Conservation (phyloP, 2,888 invertebrate species). For the Eumacrocentrus americanus region DNA sequence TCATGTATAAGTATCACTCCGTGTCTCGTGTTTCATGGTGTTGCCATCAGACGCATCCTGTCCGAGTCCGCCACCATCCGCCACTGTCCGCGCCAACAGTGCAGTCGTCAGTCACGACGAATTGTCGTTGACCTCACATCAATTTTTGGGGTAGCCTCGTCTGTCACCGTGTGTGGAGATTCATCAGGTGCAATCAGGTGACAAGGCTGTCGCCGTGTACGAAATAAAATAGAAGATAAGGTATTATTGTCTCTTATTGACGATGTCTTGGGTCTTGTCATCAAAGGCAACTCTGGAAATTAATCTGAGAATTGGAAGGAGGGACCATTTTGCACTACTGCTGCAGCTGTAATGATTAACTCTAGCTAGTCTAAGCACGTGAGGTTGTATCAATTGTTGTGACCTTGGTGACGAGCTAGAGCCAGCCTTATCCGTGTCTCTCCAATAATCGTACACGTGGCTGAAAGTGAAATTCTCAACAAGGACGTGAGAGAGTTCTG, state of each 20-base stretch:
- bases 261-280: neutral
- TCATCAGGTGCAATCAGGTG: neutral
- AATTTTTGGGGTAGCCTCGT: too few relatives aligned
- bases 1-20: neutral
- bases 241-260: neutral
- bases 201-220: neutral
- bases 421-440: too few relatives aligned
- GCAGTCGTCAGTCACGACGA: neutral
- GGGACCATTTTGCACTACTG: too few relatives aligned
- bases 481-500: neutral
- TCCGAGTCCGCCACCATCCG: too few relatives aligned
- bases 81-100: neutral
- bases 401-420: too few relatives aligned
- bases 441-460: neutral
- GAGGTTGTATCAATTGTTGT: too few relatives aligned
- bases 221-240: neutral
- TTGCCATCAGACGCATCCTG: neutral
- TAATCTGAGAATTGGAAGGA: too few relatives aligned
- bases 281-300: too few relatives aligned
- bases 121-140: neutral
- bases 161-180: neutral
- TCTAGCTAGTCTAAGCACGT: too few relatives aligned
- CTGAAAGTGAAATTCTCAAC: neutral
- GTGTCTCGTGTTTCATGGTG: neutral
- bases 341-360: too few relatives aligned